Conservation (phyloP, 2,113 vertebrate species). For the Heterotis niloticus region DNA sequence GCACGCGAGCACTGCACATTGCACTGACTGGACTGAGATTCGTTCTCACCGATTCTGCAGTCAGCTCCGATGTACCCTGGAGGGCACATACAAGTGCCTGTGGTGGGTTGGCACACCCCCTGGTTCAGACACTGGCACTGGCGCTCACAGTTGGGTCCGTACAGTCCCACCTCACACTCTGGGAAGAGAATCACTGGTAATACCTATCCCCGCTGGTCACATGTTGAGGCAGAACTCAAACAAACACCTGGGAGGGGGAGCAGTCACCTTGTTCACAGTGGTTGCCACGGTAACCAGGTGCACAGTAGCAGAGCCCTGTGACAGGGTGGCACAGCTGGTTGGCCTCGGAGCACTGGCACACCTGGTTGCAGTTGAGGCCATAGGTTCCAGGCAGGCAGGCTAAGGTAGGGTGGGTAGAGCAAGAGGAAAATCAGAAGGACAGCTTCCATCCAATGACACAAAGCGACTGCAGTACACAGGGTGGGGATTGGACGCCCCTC, state of each 20-base stretch:
- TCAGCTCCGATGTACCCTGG: constrained; percentile 75
- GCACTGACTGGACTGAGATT: not conserved
- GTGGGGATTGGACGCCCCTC: not conserved
- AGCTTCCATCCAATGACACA: not conserved
- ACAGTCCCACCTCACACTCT: constrained; percentile 71
- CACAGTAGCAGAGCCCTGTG: constrained; percentile 75
- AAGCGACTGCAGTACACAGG: not conserved
- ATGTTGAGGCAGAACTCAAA: not conserved
- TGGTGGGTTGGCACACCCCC: constrained; percentile 60
- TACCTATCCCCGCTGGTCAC: not conserved
- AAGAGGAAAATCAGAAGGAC: not conserved
- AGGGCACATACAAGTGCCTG: constrained; percentile 72
- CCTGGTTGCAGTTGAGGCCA: constrained; percentile 69
- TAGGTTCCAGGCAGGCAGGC: constrained; percentile 78
- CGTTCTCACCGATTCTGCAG: constrained; percentile 76
- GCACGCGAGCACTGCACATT: not conserved
- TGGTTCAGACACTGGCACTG: constrained; percentile 70
- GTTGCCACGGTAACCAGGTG: constrained; percentile 71
- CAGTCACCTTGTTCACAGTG: constrained; percentile 68
- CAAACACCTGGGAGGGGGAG: not conserved
- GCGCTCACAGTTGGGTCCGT: constrained; percentile 67
- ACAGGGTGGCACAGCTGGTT: constrained; percentile 82
- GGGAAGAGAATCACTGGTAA: not conserved
- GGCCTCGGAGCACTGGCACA: constrained; percentile 71
- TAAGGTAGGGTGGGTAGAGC: constrained; percentile 41